phyloP scores from a whole-genome alignment of 2,113 vertebrate species.

The Garra rufa region DNA sequence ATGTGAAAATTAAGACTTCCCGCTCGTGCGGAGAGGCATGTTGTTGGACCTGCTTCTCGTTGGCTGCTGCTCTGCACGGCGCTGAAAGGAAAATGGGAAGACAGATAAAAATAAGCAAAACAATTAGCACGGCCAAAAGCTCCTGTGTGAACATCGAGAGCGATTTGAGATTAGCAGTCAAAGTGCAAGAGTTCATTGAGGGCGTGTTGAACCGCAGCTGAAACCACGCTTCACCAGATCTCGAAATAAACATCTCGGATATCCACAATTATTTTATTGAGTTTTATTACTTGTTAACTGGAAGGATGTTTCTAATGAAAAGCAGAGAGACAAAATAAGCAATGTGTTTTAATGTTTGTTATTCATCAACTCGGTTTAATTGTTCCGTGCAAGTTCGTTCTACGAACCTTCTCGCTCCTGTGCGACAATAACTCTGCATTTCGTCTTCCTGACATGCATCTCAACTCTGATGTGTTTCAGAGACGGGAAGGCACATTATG shows the following conservation, averaged over 20 bases:
- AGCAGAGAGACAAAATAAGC: not conserved
- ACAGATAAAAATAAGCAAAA: constrained; percentile 63
- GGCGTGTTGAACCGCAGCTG: not conserved
- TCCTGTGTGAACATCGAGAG: constrained; percentile 49
- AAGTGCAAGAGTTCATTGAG: constrained; percentile 24
- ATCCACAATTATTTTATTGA: not conserved
- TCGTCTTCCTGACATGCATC: not conserved
- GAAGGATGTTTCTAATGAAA: not conserved
- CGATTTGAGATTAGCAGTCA: constrained; percentile 31
- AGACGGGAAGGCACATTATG: constrained; percentile 34
- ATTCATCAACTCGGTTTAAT: not conserved
- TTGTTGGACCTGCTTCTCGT: constrained; percentile 53
- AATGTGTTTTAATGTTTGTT: constrained; percentile 2
- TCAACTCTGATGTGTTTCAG: constrained; percentile 10
- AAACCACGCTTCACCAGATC: not conserved
- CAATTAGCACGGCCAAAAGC: constrained; percentile 54
- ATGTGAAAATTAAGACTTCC: constrained; percentile 55
- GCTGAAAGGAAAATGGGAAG: constrained; percentile 54
- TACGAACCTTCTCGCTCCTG: not conserved
- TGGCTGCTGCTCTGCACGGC: constrained; percentile 55
- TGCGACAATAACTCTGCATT: not conserved
- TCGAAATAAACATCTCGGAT: not conserved
- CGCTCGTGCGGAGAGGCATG: constrained; percentile 42
- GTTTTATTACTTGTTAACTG: not conserved
- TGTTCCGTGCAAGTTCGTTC: not conserved